Base-by-base conservation (phyloP, 2,113 vertebrate genomes). In the Crocuta crocuta region DNA sequence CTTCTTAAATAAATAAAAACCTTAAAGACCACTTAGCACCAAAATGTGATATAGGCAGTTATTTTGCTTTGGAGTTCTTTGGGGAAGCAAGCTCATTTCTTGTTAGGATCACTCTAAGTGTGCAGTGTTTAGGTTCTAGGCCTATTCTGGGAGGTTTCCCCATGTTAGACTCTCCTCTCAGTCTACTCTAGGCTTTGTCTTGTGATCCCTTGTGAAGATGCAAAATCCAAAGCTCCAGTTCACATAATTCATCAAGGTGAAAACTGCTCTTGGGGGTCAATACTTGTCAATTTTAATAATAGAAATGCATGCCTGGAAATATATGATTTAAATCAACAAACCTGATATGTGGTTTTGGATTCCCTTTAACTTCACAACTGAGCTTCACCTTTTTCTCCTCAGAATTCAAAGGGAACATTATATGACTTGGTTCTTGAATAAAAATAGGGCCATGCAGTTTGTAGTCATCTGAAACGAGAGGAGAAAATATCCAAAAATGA, bases 311-410 rank as follows among this genome's bases (percentile, higher is more conserved):
- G 4, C n/a, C 10, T 5, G 21, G 15, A 35, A 48, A 79, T 79
- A 35, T 33, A 24, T 1, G 33, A 9, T 66, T 55, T 61, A 55
- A 90, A 43, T 24, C 15, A 86, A 99, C 99, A 94, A 94, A 99
- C 99, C 99, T 99, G 97, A 99, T 99, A 28, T 99, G 98, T 21
- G 99, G 99, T 50, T 98, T 97, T 33, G 99, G 99, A 94, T 99
- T 99, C 96, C 99, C 99, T 96, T 99, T 98, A 24, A 99, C 99
- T 98, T 99, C 99, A 0, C 99, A 99, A 97, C 97, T 99, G 98
- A 99, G 99, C 98, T 99, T 99, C 97, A 99, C 99, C 98, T 99
- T 99, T 98, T 98, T 99, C 98, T 99, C 99, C 98, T 99, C 98
- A 0, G 99, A 99, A 98, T 99, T 99, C 98, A 99, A 96, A 16